Base-by-base conservation (phyloP, 2,888 invertebrate species). In the Erebia aethiops region DNA sequence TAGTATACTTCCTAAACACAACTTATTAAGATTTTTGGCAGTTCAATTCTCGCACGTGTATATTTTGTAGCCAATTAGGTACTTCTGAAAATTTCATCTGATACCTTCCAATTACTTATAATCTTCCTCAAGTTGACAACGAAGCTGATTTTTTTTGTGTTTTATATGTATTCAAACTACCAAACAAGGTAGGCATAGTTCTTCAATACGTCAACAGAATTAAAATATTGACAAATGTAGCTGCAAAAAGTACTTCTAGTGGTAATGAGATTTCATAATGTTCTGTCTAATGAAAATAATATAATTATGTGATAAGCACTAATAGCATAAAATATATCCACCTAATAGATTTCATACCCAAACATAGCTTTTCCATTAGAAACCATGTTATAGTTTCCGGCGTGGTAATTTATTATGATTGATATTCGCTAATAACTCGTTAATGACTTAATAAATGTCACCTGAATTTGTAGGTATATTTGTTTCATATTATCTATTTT, bases 381-480 rank as follows among this genome's bases (percentile, higher is more conserved):
- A 41, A 43, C 41, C 7, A 62, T 41, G 51, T 35, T 16, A 60
- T 2, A 56, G 57, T n/a, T 26, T 21, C 43, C 18, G 7, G 35
- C n/a, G 43, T n/a, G 61, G 52, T 67, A 68, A 68, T 54, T 68
- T 54, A 68, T 68, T 68, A 68, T 68, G 68, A 68, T 68, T 54
- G 61, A 68, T 67, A 60, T 51, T 26, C 18, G 16, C 51, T 60
- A 60, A 52, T 60, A 41, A 41, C 43, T 68, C 43, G 41, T 54
- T 52, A 68, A 41, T 68, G 52, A 52, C 56, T 43, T 43, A 41
- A 2, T 46, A 64, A 66, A 66, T 56, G 66, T 16, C 14, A 66
- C 46, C 43, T 21, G 41, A 41, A 56, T 18, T 21, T 61, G 43
- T 13, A 9, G 9, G 8, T 52, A 18, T 9, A 16, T 49, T 49